phyloP scores from a whole-genome alignment of 2,888 invertebrate genomes.

The Coenonympha glycerion region DNA sequence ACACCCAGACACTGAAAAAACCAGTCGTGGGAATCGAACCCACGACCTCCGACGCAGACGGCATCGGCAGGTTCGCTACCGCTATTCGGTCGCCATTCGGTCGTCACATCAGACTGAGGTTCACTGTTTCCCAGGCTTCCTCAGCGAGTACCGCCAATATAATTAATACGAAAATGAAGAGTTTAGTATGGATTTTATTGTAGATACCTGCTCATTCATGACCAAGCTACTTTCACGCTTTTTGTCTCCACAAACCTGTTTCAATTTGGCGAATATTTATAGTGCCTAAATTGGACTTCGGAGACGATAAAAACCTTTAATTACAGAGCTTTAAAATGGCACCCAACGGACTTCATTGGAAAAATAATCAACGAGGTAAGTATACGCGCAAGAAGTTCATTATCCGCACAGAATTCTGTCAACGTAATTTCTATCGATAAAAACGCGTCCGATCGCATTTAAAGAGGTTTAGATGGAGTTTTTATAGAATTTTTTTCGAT shows the following conservation, averaged over 20 bases:
- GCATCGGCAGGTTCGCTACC: too few relatives aligned
- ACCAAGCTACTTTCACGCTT: slow-evolving; percentile 17
- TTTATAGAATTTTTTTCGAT: slow-evolving; percentile 59
- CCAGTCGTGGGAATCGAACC: too few relatives aligned
- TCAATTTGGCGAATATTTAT: slow-evolving; percentile 14
- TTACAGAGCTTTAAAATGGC: slow-evolving; percentile 22
- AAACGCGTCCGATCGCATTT: slow-evolving; percentile 48
- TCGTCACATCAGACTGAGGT: too few relatives aligned
- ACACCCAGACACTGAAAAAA: too few relatives aligned
- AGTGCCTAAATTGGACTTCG: slow-evolving; percentile 10
- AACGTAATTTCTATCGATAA: slow-evolving; percentile 34
- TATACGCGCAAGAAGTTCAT: slow-evolving; percentile 16
- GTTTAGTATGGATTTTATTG: background rate
- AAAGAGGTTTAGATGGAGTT: slow-evolving; percentile 52
- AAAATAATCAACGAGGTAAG: slow-evolving; percentile 23
- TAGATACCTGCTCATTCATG: background rate
- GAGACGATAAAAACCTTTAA: slow-evolving; percentile 22
- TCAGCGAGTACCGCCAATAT: too few relatives aligned
- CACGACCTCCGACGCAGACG: too few relatives aligned
- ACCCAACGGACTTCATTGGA: slow-evolving; percentile 23
- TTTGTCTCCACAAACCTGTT: slow-evolving; percentile 11
- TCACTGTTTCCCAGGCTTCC: too few relatives aligned
- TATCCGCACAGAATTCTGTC: slow-evolving; percentile 22
- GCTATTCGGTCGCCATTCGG: too few relatives aligned
- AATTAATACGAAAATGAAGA: too few relatives aligned